A percentile compares a stretch with the other conserved stretches of the same genome.
These are phyloP conservation scores for Gasterosteus aculeatus DNA, from an alignment of 2,113 vertebrate genomes.

Conservation along the genomic window DNA sequence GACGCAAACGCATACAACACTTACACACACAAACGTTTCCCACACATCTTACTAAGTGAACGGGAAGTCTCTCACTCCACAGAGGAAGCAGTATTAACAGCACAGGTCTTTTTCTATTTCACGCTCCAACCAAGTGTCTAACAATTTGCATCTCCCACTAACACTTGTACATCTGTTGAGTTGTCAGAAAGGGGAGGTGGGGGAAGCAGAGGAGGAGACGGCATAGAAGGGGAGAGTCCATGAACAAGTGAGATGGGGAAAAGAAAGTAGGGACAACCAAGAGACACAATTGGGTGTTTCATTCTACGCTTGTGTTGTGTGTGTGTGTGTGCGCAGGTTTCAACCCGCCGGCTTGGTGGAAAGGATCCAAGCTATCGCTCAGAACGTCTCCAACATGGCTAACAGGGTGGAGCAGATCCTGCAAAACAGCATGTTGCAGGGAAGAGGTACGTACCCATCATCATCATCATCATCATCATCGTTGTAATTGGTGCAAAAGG, in stretches of 20 bases:
- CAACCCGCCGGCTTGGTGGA: constrained; percentile 90
- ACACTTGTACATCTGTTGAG: constrained; percentile 59
- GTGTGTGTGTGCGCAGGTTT: constrained; percentile 77
- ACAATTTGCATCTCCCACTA: constrained; percentile 65
- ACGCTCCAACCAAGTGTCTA: constrained; percentile 76
- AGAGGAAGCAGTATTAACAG: constrained; percentile 68
- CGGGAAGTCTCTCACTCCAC: constrained; percentile 51
- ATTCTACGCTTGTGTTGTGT: constrained; percentile 7
- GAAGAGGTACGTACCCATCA: constrained; percentile 81
- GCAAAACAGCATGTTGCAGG: constrained; percentile 87
- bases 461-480: neutral
- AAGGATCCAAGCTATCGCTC: constrained; percentile 96
- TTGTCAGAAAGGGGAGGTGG: constrained; percentile 26
- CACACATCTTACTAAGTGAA: constrained; percentile 42
- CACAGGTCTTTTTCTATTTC: constrained; percentile 71
- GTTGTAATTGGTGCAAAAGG: neutral
- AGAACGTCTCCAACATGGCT: constrained; percentile 95
- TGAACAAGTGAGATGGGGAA: neutral
- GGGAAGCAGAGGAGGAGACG: constrained; percentile 11
- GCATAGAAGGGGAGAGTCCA: neutral
- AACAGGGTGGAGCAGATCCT: constrained; percentile 95
- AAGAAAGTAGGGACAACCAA: constrained; percentile 2
- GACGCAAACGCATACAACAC: constrained; percentile 14
- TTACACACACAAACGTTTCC: constrained; percentile 11
- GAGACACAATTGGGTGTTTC: neutral